Base-by-base conservation (phyloP, 1,140 invertebrate species). In the Babylonia areolata region DNA sequence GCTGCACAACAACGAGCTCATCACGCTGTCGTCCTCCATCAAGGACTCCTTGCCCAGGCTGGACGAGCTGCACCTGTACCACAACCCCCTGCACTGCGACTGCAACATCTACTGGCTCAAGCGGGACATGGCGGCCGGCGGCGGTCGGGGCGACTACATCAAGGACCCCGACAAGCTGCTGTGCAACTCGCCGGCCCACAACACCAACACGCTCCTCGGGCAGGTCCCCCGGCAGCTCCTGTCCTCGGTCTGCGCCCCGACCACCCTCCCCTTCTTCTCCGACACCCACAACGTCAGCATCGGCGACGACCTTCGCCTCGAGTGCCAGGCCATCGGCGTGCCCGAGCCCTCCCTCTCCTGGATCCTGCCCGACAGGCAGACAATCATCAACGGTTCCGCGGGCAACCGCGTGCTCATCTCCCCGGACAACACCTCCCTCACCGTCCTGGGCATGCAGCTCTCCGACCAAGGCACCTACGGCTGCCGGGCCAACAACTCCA, bases 31-130 rank as follows among this genome's bases (percentile, higher is more conserved):
- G 46, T 58, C 89, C 35, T 83, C 90, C 42, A 81, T 95, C 20
- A 85, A 92, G 12, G 82, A 90, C 0, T 86, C 84, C 12, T 85
- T 94, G 17, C 93, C 92, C 39, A 84, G 88, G 58, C 89, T 93
- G 11, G 80, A 89, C 31, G 89, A 93, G 71, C 91, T 95, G 23
- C 92, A 93, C 75, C 86, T 95, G 0, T 92, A 94, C 71, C 92
- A 93, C 28, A 95, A 95, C 85, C 94, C 94, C 23, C 88, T 95
- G 3, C 89, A 88, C n/a, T 95, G 95, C 89, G 95, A 95, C 87
- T 95, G 95, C 87, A 95, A 95, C 89, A 90, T 93, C 31, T 90
- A 92, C 54, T 95, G 95, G 95, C 91, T 95, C 23, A 87, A 89
- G 35, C 83, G 93, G 73, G 89, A 90, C 75, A 39, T 91, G 9